phyloP scores from a whole-genome alignment of 2,888 invertebrate species.

The Hydraecia micacea region DNA sequence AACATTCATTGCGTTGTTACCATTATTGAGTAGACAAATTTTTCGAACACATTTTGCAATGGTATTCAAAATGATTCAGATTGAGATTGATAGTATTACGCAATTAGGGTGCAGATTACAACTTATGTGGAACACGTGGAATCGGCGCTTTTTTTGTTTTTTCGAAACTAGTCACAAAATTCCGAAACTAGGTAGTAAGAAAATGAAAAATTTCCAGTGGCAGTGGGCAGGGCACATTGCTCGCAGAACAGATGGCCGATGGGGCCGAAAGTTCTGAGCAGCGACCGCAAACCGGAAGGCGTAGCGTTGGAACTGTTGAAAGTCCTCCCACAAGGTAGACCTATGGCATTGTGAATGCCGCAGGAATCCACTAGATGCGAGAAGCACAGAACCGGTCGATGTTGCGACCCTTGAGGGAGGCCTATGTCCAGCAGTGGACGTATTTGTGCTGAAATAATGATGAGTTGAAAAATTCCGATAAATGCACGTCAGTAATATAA shows the following conservation, averaged over 20 bases:
- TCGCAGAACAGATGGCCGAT: background rate
- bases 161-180: background rate
- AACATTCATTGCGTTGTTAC: background rate
- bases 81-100: background rate
- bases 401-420: background rate
- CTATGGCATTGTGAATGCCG: background rate
- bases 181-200: background rate
- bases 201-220: no score
- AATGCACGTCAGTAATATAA: background rate
- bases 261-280: background rate
- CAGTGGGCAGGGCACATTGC: background rate
- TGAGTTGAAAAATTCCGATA: background rate
- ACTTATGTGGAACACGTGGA: background rate
- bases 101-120: background rate
- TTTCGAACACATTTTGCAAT: background rate
- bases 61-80: background rate
- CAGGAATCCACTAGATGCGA: background rate
- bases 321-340: background rate
- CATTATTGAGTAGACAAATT: background rate
- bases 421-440: background rate
- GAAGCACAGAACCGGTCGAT: background rate
- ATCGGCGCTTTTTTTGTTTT: background rate
- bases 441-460: background rate
- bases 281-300: background rate
- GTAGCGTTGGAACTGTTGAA: background rate